These are phyloP conservation scores for Aphelinus atriplicis DNA, from an alignment of 1,140 invertebrate genomes.

Conservation along the genomic window DNA sequence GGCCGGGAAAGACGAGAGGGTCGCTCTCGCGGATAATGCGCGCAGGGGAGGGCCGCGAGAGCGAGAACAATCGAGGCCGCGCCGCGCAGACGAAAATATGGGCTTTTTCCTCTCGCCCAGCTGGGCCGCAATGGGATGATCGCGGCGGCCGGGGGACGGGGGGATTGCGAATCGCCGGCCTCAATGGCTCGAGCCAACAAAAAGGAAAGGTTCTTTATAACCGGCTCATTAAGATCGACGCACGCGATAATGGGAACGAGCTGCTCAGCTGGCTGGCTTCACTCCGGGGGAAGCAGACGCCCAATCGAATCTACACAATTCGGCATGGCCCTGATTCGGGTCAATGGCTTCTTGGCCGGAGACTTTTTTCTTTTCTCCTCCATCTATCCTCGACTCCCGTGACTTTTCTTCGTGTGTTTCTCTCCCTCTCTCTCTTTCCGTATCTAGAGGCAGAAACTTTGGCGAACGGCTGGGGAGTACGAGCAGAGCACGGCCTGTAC, in stretches of 20 bases:
- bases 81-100: slow-evolving; percentile 22
- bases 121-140: background rate
- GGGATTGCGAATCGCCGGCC: background rate
- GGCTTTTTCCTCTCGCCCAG: background rate
- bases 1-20: background rate
- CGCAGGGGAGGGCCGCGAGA: background rate
- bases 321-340: slow-evolving; percentile 11
- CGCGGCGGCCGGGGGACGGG: background rate
- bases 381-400: background rate
- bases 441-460: no score
- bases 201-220: slow-evolving; percentile 24
- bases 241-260: slow-evolving; percentile 18
- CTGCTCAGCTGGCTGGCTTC: no score
- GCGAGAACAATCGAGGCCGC: slow-evolving; percentile 2
- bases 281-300: background rate
- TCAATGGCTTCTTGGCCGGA: slow-evolving; percentile 12
- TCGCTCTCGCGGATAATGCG: background rate
- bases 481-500: no score
- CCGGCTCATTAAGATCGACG: slow-evolving; percentile 34
- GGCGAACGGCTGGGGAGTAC: no score
- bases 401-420: background rate
- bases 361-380: slow-evolving; percentile 3
- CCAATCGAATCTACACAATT: slow-evolving; percentile 18
- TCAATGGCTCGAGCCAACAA: background rate
- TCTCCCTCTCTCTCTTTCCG: background rate